Base-by-base conservation (phyloP, 2,888 invertebrate species). In the Miltochrista miniata region DNA sequence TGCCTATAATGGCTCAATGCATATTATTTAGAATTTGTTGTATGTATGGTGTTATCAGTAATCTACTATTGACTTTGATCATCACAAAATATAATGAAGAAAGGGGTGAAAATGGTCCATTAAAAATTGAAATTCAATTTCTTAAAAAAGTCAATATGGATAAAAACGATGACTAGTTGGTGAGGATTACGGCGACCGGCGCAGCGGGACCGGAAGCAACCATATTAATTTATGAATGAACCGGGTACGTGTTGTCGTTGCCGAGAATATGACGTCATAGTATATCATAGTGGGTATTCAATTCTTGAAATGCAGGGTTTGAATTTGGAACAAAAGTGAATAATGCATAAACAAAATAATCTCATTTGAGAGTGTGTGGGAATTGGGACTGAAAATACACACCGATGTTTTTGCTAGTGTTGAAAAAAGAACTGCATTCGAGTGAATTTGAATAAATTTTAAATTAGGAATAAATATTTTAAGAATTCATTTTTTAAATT, bases 221-320 rank as follows among this genome's bases (percentile, higher is more conserved):
- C 80, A 81, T 81, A 77, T 78, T 79, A 76, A 76, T 82, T 80
- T 76, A 77, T 85, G 84, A 82, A 82, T 81, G 83, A 74, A 78
- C 72, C 74, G 70, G 73, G 73, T 74, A 72, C 69, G 80, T 83
- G 85, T 77, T 79, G 79, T 62, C 74, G 60, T 45, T 53, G 64
- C 62, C 61, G 59, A 61, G 64, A 54, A 51, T 48, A 68, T 84
- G 83, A 86, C 85, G 84, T 84, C 79, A 83, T 31, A 31, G 1
- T 53, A 56, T 48, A 51, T 52, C 52, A 48, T 53, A 38, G 42
- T 31, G 2, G 44, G 41, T 61, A 65, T 61, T 66, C 53, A 54
- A 42, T 53, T 54, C 51, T 54, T 51, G 40, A 64, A 54, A 59
- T 48, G 34, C 40, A 57, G 53, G 44, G 55, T 66, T 63, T 43